Conservation (phyloP, 2,113 vertebrate genomes). For the Cheirogaleus medius region DNA sequence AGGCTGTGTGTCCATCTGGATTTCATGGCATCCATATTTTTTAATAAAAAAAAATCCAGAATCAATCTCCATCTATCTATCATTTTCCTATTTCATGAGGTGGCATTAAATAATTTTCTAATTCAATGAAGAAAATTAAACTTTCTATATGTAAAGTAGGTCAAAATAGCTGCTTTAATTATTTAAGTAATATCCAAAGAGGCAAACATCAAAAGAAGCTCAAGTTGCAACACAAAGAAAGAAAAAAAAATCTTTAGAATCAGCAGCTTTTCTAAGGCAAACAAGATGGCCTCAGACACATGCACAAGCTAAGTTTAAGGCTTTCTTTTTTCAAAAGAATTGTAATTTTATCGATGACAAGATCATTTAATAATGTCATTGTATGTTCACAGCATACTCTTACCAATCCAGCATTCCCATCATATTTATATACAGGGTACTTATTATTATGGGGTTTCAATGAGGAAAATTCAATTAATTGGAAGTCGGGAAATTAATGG, state of each 20-base stretch:
- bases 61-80: not conserved
- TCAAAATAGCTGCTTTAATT: constrained; percentile 66
- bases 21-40: not conserved
- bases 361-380: constrained; percentile 43
- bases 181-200: constrained; percentile 68
- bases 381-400: not conserved
- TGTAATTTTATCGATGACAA: constrained; percentile 36
- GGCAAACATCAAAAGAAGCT: constrained; percentile 71
- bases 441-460: constrained; percentile 39
- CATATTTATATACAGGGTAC: constrained; percentile 38
- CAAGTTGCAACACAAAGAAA: constrained; percentile 62
- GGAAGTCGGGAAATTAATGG: constrained; percentile 18
- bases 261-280: constrained; percentile 54
- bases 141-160: constrained; percentile 56
- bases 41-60: not conserved
- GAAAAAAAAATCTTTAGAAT: constrained; percentile 51
- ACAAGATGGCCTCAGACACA: constrained; percentile 39
- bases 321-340: constrained; percentile 23
- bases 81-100: not conserved
- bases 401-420: not conserved
- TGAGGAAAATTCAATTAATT: constrained; percentile 48
- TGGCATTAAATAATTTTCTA: constrained; percentile 9
- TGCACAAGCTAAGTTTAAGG: not conserved
- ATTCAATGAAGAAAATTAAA: constrained; percentile 45
- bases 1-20: not conserved